Evolutionary conservation across 2,797 vertebrate species (phyloP), one percentile per base, ranked within the genome.

Genomic region (Phaenicophaeus curvirostris): DNA sequence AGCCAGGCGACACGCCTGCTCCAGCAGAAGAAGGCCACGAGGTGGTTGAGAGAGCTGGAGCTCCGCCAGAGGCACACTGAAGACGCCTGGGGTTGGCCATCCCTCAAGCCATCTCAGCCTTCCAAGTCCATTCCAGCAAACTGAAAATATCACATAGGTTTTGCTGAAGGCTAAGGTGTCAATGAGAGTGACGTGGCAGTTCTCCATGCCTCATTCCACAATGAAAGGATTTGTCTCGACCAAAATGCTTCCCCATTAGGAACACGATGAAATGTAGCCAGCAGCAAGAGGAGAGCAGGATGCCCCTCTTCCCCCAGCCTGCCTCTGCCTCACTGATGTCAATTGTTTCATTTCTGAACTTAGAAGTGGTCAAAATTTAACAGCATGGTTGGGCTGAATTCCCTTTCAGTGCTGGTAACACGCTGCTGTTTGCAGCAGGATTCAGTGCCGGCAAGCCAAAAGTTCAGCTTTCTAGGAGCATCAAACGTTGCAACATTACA

Each of bases 391-490:
- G 59, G 44, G 63, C 33, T 79, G 63, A 90, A 74, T 54, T 62
- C 46, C 58, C 27, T 73, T 85, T 74, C 33, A 39, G 2, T 18
- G 14, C 18, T 73, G 89, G 6, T 31, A 82, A 51, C 37, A 50
- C 1, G 1, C 37, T 81, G 33, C 44, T 27, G 13, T 76, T 66
- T 76, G 63, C 11, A 5, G 57, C n/a, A 73, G 50, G 63, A 77
- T 65, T 65, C 27, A 50, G 44, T 3, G 30, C 37, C 1, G 5
- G 61, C 14, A 65, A 62, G 66, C 62, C 62, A 10, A 9, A 81
- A 69, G 41, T 86, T 90, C 77, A 96, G 46, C 94, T 71, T 71
- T 93, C 91, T 30, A 96, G 87, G 80, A 96, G 87, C 11, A 86
- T 6, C 25, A 8, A n/a, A 14, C 10, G 1, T 85, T 88, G 91